Base-by-base conservation (phyloP, 2,888 invertebrate species). In the Amphipoea lucens region DNA sequence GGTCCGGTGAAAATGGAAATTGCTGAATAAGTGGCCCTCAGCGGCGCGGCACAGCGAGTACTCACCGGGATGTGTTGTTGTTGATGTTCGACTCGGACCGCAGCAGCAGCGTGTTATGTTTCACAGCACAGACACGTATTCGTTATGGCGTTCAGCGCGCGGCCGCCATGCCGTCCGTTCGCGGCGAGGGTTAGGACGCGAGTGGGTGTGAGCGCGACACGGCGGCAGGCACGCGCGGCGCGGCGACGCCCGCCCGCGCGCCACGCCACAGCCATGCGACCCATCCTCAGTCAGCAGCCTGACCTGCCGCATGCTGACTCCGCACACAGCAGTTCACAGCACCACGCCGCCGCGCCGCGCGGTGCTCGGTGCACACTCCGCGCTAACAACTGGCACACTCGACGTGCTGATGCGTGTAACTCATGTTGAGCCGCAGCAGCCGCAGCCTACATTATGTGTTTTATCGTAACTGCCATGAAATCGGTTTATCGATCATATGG, bases 161-260 rank as follows among this genome's bases (percentile, higher is more conserved):
- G 92, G 88, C 87, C 90, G 92, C 92, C 96, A 95, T 95, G 86
- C 90, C 95, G 95, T 94, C 93, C 94, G 94, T 86, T 83, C 94
- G 92, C 90, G 92, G 92, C 94, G 95, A 92, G 91, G 93, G 92
- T 91, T 92, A 89, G 90, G 90, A 91, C 95, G 94, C 96, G 96
- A 96, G 93, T 96, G 96, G 80, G 89, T 83, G 87, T 84, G 87
- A 80, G 78, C 81, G 86, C 81, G 76, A 81, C 48, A 4, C 72
- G 17, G 60, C 82, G 83, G 82, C 82, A 60, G 71, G 85, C 78
- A 79, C 88, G 76, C 84, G 82, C 77, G 86, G 82, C 82, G 76
- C 86, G 62, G 81, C 72, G 70, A 70, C 82, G 85, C 85, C 78
- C 80, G 83, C 78, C 82, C 82, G 81, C 86, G 79, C 72, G 77